A percentile compares a stretch with the other conserved stretches of the same genome.
phyloP scores from a whole-genome alignment of 2,888 invertebrate species.

The Caenorhabditis becei region DNA sequence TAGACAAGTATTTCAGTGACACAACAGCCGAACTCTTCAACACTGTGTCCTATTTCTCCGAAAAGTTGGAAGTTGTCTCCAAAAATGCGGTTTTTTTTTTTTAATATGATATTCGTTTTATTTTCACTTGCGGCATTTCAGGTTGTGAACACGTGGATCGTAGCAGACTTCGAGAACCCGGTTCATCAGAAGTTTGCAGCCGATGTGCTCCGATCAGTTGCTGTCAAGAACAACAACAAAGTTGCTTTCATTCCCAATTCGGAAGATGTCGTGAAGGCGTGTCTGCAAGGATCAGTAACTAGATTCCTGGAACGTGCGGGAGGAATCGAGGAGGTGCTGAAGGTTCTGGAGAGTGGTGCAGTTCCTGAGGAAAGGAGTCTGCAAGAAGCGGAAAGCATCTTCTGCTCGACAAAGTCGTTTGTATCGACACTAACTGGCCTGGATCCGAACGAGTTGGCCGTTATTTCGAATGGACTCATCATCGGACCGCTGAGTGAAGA shows the following conservation, averaged over 20 bases:
- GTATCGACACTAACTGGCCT: constrained; percentile 84
- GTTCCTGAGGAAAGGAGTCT: neutral
- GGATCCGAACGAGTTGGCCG: constrained; percentile 86
- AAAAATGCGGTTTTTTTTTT: constrained; percentile 20
- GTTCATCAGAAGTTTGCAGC: constrained; percentile 87
- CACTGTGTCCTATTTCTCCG: constrained; percentile 6
- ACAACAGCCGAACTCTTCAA: neutral
- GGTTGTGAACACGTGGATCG: constrained; percentile 89
- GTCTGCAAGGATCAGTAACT: neutral
- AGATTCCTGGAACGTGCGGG: neutral
- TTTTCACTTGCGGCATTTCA: too few species aligned
- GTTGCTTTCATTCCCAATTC: constrained; percentile 46
- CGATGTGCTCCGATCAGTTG: constrained; percentile 5
- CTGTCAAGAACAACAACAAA: neutral
- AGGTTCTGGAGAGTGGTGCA: neutral
- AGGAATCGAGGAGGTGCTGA: too few species aligned
- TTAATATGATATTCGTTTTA: too few species aligned
- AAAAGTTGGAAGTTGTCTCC: neutral
- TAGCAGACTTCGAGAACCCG: constrained; percentile 88
- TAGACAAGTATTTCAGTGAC: too few species aligned
- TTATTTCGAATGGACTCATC: constrained; percentile 93
- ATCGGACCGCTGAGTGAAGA: constrained; percentile 78
- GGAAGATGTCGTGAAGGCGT: neutral
- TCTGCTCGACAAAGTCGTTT: neutral
- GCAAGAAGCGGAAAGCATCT: neutral